Conservation (phyloP, 64 coral and sea anemone genomes). For the Cladopsammia gracilis region DNA sequence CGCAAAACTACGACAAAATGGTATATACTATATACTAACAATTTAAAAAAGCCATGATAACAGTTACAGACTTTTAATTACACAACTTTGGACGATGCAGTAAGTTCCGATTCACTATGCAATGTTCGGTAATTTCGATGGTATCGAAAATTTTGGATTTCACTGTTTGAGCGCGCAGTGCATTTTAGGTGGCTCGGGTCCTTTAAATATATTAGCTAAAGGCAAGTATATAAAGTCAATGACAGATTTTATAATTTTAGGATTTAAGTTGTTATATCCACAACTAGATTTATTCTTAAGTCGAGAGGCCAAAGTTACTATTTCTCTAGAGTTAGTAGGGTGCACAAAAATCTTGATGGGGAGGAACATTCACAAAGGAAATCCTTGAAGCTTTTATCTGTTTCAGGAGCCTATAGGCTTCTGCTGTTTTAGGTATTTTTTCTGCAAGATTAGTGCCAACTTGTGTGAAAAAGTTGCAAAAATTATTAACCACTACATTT, state of each 20-base stretch:
- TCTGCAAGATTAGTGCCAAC: not conserved
- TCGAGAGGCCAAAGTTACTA: not conserved
- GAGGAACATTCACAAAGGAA: not conserved
- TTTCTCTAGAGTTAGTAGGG: not conserved
- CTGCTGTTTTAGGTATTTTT: not conserved
- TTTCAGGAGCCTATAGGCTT: no score
- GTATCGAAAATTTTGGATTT: no score
- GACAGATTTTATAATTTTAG: constrained; percentile 15
- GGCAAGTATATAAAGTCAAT: not conserved
- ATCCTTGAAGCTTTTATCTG: not conserved
- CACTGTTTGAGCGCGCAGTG: no score
- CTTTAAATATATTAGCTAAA: not conserved
- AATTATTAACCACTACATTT: not conserved
- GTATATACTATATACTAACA: no score
- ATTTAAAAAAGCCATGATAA: no score
- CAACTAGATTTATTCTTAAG: constrained; percentile 28
- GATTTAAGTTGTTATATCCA: constrained; percentile 3
- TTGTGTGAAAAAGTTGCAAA: not conserved
- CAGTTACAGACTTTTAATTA: no score
- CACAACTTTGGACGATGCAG: no score
- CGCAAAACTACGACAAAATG: no score
- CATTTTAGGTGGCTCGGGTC: no score
- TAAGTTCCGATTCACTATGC: no score
- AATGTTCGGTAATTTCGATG: no score
- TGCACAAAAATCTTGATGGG: not conserved